Base-by-base conservation (phyloP, 2,888 invertebrate genomes). In the Formica aserva region DNA sequence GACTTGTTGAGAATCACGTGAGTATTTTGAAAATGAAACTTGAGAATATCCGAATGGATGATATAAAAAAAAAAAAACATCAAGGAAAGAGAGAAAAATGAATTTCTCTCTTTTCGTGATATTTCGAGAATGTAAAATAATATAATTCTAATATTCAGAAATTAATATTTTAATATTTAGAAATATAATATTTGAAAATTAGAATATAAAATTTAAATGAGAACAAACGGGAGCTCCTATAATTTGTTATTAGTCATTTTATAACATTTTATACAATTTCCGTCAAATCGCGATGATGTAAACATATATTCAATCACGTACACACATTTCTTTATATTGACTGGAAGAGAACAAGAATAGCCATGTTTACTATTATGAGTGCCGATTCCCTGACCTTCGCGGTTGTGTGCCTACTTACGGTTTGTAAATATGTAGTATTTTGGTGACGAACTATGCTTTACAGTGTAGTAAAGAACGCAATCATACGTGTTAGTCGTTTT, bases 341-440 rank as follows among this genome's bases (percentile, higher is more conserved):
- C 6, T 35, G 35, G 22, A 52, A n/a, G 29, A 22, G 9, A 55
- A 18, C 1, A n/a, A 60, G 52, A 26, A 0, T 32, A 41, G n/a
- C 8, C 1, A 45, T 63, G 32, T 63, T 48, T 75, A 62, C 1
- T 38, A 26, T 22, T 76, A 22, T 22, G 35, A 63, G 6, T 26
- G 18, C 13, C 22, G 41, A 63, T 48, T 38, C 52, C 52, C 32
- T 52, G 55, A 67, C 55, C 67, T 77, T 77, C 29, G 26, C 38
- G 8, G 55, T 57, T 66, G 29, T 55, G 4, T 29, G 8, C n/a
- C n/a, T n/a, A 18, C 55, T 38, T 55, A 77, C 13, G 5, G 8
- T 55, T 65, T 67, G 38, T 9, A 67, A 77, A 38, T 41, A 38
- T 38, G 38, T 77, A 55, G 38, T 77, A 77, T 67, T 67, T 67